Evolutionary conservation across 1,140 invertebrate genomes (phyloP).

Genomic region (Drosophila leontia): DNA sequence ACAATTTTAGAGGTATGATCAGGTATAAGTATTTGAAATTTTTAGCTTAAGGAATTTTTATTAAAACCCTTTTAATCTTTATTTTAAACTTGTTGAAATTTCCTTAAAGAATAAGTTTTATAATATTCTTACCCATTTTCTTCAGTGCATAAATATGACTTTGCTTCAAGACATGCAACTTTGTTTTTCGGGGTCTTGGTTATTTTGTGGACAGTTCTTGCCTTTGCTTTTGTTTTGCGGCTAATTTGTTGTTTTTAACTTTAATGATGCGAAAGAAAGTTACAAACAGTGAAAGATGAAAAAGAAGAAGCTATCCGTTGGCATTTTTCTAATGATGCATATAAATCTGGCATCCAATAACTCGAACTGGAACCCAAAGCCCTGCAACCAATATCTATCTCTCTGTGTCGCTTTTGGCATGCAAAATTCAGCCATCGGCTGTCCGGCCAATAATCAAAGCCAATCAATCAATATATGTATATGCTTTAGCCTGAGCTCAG

Average conservation of each 20-base stretch:
- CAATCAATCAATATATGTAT: slow-evolving; percentile 50
- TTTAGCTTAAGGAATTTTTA: no score
- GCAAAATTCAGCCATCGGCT: slow-evolving; percentile 45
- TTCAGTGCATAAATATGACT: slow-evolving; percentile 14
- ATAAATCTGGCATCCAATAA: slow-evolving; percentile 41
- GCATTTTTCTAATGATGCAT: slow-evolving; percentile 53
- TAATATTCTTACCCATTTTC: neutral
- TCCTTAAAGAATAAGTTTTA: neutral
- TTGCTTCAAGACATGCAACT: slow-evolving; percentile 42
- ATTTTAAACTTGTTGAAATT: neutral
- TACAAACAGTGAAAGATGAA: slow-evolving; percentile 10
- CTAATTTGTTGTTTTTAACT: slow-evolving; percentile 48
- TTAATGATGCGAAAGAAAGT: slow-evolving; percentile 55
- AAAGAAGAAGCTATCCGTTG: slow-evolving; percentile 7
- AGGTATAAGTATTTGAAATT: no score
- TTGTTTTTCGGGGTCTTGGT: slow-evolving; percentile 17
- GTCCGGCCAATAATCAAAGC: slow-evolving; percentile 46
- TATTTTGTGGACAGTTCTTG: slow-evolving; percentile 46
- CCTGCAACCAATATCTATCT: slow-evolving; percentile 38
- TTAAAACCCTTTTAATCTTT: neutral
- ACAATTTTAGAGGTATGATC: neutral
- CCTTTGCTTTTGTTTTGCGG: slow-evolving; percentile 12
- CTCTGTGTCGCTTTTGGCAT: slow-evolving; percentile 28
- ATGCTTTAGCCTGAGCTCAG: neutral
- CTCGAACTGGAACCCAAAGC: neutral